Base-by-base conservation (phyloP, 2,888 invertebrate genomes). In the Tenthredo scrophulariae region DNA sequence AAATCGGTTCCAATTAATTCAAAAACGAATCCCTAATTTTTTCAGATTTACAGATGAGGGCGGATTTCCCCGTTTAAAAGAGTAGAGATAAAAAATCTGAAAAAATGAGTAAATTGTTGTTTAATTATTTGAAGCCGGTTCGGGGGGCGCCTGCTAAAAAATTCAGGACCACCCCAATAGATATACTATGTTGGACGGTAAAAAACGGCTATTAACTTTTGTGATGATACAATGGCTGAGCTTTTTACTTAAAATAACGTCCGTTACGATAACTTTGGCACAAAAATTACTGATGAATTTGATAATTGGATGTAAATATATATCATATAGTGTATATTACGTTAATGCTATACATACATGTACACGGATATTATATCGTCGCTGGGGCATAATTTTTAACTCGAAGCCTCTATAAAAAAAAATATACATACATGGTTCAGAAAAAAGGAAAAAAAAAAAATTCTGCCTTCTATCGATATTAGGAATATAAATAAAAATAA, bases 261-360 rank as follows among this genome's bases (percentile, higher is more conserved):
- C 58, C 22, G 58, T 58, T 22, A 58, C 58, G n/a, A 58, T 58
- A n/a, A 58, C 13, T 62, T 62, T 62, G 62, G 62, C 54, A 62
- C 26, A 62, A 26, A 26, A 62, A 62, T 62, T 26, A 62, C 13
- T 62, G 13, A 62, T 10, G 62, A 26, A 62, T 62, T 62, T 26
- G 13, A 62, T 62, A 22, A 62, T 7, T 22, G 62, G 62, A 62
- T 22, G 26, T 62, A 62, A 62, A 62, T 26, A 26, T 62, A 22
- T 62, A 26, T 62, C 26, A 26, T 62, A 62, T 62, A 62, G 26
- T 62, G 62, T 62, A 62, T 13, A 62, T 22, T 62, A 13, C n/a
- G 3, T 22, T 62, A 62, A 22, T 26, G 22, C 62, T 62, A 62
- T n/a, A n/a, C 26, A 26, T 2, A 26, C 9, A n/a, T 58, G 40